Conservation (phyloP, 2,888 invertebrate species). For the Hypomecis atomaria region DNA sequence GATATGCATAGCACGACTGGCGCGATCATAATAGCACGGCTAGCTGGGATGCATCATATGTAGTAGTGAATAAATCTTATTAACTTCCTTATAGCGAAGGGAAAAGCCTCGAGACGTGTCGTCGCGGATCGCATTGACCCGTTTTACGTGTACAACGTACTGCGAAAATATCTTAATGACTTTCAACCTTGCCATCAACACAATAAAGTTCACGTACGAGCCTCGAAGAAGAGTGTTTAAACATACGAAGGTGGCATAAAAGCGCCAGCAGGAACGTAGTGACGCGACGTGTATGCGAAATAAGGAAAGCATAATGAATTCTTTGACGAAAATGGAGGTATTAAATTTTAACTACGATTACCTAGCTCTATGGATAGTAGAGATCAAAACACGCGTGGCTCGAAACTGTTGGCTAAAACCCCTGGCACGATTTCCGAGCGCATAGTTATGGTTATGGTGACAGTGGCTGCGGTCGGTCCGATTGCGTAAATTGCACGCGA, state of each 20-base stretch:
- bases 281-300: slow-evolving; percentile 30
- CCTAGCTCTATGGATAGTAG: background rate
- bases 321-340: background rate
- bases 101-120: slow-evolving; percentile 66
- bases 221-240: slow-evolving; percentile 20
- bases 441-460: slow-evolving; percentile 19
- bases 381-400: slow-evolving; percentile 8
- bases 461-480: slow-evolving; percentile 34
- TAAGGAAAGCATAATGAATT: slow-evolving; percentile 27
- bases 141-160: slow-evolving; percentile 49
- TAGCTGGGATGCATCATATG: slow-evolving; percentile 42
- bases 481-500: slow-evolving; percentile 39
- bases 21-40: slow-evolving; percentile 33
- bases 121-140: slow-evolving; percentile 69
- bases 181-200: slow-evolving; percentile 31
- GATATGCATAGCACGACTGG: slow-evolving; percentile 31
- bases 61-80: slow-evolving; percentile 53
- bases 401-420: slow-evolving; percentile 18
- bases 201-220: slow-evolving; percentile 27
- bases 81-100: slow-evolving; percentile 61
- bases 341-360: background rate
- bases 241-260: slow-evolving; percentile 37
- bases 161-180: slow-evolving; percentile 27
- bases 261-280: slow-evolving; percentile 25
- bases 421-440: slow-evolving; percentile 14